A percentile compares a stretch with the other conserved stretches of the same genome.
Conservation (phyloP, 2,888 invertebrate genomes). For the Myopa testacea region DNA sequence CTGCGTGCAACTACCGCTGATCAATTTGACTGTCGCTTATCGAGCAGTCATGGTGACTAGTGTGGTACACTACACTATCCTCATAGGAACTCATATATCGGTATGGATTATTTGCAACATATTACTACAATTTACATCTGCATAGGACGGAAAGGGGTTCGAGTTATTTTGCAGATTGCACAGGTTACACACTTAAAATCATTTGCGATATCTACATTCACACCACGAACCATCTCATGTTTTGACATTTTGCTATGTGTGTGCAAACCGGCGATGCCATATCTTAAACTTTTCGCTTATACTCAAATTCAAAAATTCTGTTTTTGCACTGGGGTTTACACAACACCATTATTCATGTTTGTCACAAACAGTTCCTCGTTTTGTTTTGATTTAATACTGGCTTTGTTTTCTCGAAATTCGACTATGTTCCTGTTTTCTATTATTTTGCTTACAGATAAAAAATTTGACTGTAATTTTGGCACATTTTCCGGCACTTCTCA, state of each 20-base stretch:
- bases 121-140: background rate
- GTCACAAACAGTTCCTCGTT: slow-evolving; percentile 21
- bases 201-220: background rate
- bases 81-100: slow-evolving; percentile 42
- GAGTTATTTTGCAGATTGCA: slow-evolving; percentile 33
- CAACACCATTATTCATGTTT: slow-evolving; percentile 31
- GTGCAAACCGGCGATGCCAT: slow-evolving; percentile 44
- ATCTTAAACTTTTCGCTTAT: background rate
- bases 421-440: background rate
- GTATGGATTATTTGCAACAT: slow-evolving; percentile 11
- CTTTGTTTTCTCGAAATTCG: background rate
- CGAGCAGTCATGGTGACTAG: too few relatives aligned
- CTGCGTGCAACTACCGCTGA: too few relatives aligned
- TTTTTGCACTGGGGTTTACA: slow-evolving; percentile 1
- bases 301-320: background rate
- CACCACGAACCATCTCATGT: slow-evolving; percentile 29
- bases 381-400: slow-evolving; percentile 11
- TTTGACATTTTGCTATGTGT: background rate
- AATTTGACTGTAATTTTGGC: slow-evolving; percentile 2
- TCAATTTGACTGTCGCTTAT: too few relatives aligned
- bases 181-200: slow-evolving; percentile 30
- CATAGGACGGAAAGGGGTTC: slow-evolving; percentile 9
- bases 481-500: slow-evolving; percentile 23
- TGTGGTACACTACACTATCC: background rate
- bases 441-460: slow-evolving; percentile 12